Evolutionary conservation across 2,797 vertebrate genomes (phyloP).

Genomic region (Cichlasoma orientale): DNA sequence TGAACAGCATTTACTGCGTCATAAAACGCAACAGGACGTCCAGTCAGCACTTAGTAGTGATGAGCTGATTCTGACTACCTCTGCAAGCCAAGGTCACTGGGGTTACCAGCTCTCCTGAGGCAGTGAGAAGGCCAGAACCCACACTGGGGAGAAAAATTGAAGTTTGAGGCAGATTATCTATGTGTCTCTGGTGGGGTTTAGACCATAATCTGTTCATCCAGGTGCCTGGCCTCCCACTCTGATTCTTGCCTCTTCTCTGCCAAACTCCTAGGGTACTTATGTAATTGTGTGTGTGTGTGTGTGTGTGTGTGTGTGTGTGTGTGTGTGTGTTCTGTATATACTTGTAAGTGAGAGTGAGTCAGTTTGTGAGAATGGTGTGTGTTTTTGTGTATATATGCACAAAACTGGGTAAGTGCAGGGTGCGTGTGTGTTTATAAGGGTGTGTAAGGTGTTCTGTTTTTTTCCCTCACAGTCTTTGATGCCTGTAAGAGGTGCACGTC

Average conservation of each 20-base stretch:
- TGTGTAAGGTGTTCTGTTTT: slow-evolving; percentile 57
- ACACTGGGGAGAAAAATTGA: slow-evolving; percentile 65
- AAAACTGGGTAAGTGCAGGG: slow-evolving; percentile 72
- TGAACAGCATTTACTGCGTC: slow-evolving; percentile 19
- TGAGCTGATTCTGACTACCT: slow-evolving; percentile 40
- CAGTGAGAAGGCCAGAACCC: slow-evolving; percentile 48
- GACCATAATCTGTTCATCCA: slow-evolving; percentile 77
- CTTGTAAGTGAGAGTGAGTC: slow-evolving; percentile 58
- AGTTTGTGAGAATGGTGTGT: slow-evolving; percentile 59
- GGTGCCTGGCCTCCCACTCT: slow-evolving; percentile 77
- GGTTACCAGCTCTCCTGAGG: slow-evolving; percentile 55
- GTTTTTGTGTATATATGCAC: slow-evolving; percentile 63
- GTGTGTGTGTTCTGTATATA: not conserved
- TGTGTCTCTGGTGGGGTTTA: slow-evolving; percentile 75
- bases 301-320: slow-evolving; percentile 43
- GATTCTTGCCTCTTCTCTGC: slow-evolving; percentile 70
- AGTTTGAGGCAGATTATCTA: slow-evolving; percentile 70
- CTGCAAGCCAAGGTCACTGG: slow-evolving; percentile 59
- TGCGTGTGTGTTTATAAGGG: slow-evolving; percentile 72
- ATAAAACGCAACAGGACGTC: slow-evolving; percentile 35
- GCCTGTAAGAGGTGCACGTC: slow-evolving; percentile 57
- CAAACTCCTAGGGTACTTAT: slow-evolving; percentile 77
- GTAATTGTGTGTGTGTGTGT: slow-evolving; percentile 67
- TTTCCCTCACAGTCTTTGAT: slow-evolving; percentile 64
- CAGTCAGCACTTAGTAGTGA: slow-evolving; percentile 37